Conservation (phyloP, 2,888 invertebrate genomes). For the Agrochola macilenta region DNA sequence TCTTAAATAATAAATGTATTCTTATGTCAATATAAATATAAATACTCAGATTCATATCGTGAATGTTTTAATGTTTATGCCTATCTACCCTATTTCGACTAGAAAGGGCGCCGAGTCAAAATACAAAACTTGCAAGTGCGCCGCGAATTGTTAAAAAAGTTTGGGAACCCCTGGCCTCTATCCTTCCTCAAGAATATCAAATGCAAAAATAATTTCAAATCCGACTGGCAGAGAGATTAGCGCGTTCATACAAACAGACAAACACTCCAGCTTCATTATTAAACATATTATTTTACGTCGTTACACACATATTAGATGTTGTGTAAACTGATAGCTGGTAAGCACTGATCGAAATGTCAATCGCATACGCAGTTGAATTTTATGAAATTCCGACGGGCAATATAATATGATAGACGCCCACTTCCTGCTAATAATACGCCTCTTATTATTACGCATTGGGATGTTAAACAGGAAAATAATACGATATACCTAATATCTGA, state of each 20-base stretch:
- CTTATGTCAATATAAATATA: too few relatives aligned
- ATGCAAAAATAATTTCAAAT: background rate
- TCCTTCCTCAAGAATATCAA: too few relatives aligned
- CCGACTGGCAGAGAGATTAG: background rate
- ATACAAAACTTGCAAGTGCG: too few relatives aligned
- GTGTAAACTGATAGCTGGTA: conserved; percentile 44
- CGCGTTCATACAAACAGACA: background rate
- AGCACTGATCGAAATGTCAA: conserved; percentile 28
- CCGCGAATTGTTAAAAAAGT: too few relatives aligned
- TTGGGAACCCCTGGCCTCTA: too few relatives aligned
- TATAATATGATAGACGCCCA: conserved; percentile 60
- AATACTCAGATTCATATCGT: too few relatives aligned
- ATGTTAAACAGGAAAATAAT: conserved; percentile 26
- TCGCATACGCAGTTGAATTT: conserved; percentile 50
- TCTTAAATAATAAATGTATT: too few relatives aligned
- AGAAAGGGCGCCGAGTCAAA: too few relatives aligned
- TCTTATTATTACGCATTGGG: conserved; percentile 56
- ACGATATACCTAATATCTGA: background rate
- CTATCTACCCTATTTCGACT: too few relatives aligned
- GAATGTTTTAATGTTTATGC: too few relatives aligned
- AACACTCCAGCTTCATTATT: background rate
- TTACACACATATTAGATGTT: conserved; percentile 29
- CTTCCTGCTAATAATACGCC: conserved; percentile 53
- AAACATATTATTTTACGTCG: background rate
- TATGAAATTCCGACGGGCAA: conserved; percentile 48